These are phyloP conservation scores for Zoroaster sp. DNA, from an alignment of 53 echinoderm and acorn worm genomes.

Conservation along the genomic window DNA sequence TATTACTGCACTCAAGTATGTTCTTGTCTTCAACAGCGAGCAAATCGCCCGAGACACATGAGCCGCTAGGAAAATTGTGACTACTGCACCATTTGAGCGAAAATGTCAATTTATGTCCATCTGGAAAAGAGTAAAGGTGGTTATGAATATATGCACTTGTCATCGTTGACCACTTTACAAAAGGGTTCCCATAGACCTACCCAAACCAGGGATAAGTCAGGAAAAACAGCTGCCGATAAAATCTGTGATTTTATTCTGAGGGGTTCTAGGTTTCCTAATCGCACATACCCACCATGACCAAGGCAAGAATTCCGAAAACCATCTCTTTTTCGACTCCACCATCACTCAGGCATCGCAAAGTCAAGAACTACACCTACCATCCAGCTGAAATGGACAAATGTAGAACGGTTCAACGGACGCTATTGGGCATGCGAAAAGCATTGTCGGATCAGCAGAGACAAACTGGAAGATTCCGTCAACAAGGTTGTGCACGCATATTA, in stretches of 20 bases:
- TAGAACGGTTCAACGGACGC: constrained; percentile 47
- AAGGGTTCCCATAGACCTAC: no score
- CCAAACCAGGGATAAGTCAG: constrained; percentile 49
- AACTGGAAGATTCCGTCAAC: no score
- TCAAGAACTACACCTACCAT: constrained; percentile 50
- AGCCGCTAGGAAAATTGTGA: constrained; percentile 57
- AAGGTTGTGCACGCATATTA: constrained; percentile 33
- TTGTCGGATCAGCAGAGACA: no score
- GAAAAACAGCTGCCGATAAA: background rate
- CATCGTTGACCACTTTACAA: no score
- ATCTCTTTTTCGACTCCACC: constrained; percentile 26
- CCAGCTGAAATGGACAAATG: no score
- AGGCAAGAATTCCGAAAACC: constrained; percentile 58
- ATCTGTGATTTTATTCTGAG: background rate
- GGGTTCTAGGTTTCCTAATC: constrained; percentile 12
- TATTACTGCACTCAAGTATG: constrained; percentile 50
- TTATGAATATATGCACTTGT: no score
- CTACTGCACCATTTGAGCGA: constrained; percentile 66
- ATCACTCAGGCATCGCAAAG: constrained; percentile 1
- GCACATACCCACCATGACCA: constrained; percentile 67
- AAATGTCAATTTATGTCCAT: constrained; percentile 60
- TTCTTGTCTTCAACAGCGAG: constrained; percentile 46
- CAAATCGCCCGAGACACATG: constrained; percentile 23
- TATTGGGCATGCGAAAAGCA: no score
- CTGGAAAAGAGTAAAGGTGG: constrained; percentile 60